Conservation (phyloP, 2,113 vertebrate genomes). For the Sterrhoptilus dennistouni region DNA sequence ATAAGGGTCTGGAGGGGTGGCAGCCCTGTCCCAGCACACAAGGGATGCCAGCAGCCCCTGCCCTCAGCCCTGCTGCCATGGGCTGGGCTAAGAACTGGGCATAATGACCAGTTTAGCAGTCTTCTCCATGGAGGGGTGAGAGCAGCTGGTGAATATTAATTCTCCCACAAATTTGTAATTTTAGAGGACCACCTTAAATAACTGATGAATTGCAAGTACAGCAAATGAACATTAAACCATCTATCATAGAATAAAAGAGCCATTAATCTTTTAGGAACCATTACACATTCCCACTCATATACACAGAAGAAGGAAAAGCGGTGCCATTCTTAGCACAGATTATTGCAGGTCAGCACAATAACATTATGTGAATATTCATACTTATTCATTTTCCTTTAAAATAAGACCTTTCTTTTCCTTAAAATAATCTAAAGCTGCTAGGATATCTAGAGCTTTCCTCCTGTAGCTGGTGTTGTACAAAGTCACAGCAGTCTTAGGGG, state of each 20-base stretch:
- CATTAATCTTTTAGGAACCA: neutral
- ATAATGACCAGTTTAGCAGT: fast-evolving
- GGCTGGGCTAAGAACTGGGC: fast-evolving
- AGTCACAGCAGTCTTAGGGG: neutral
- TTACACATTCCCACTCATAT: fast-evolving
- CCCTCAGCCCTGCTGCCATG: neutral
- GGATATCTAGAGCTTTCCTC: neutral
- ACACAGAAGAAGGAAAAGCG: neutral
- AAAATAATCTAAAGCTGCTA: neutral
- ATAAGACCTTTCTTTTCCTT: neutral
- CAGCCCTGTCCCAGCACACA: fast-evolving
- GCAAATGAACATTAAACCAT: neutral
- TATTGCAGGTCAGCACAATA: neutral
- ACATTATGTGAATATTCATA: neutral
- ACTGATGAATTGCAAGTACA: neutral
- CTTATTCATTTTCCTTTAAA: neutral
- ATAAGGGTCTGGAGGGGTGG: neutral
- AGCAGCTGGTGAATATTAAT: neutral
- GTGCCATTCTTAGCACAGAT: neutral
- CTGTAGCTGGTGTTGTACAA: neutral
- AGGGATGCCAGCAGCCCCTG: neutral
- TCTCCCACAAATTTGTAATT: neutral
- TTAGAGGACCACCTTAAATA: neutral
- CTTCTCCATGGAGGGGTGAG: fast-evolving
- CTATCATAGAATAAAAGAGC: neutral